phyloP scores from a whole-genome alignment of 2,113 vertebrate species.

The Ceyx margarethae region DNA sequence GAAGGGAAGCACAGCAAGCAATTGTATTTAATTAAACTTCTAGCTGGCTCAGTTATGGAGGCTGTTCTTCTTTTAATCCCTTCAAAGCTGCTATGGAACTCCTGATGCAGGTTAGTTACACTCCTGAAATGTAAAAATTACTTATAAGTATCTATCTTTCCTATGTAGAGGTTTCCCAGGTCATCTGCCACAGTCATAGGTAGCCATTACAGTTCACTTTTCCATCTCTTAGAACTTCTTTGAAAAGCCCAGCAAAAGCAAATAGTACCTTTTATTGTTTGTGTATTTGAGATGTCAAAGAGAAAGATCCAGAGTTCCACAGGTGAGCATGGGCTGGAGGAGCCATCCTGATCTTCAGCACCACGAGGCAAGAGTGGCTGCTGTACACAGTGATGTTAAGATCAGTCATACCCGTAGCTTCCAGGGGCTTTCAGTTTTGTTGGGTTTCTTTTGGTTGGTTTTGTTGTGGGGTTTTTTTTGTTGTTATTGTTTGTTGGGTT shows the following conservation, averaged over 20 bases:
- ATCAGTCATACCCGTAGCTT: background rate
- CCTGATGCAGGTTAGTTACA: background rate
- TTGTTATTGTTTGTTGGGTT: too few species aligned
- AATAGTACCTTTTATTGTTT: background rate
- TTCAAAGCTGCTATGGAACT: constrained; percentile 49
- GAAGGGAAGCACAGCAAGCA: constrained; percentile 70
- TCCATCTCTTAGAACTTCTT: background rate
- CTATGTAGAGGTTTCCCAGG: background rate
- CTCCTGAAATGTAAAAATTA: background rate
- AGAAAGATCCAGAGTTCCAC: background rate
- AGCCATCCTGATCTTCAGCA: background rate
- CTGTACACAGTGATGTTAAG: background rate
- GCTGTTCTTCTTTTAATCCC: constrained; percentile 62
- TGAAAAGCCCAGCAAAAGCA: background rate
- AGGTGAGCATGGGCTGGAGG: background rate
- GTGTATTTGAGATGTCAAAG: background rate
- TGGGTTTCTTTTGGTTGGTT: background rate
- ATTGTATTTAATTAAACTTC: constrained; percentile 80
- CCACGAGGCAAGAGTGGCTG: background rate
- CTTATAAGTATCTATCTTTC: constrained; percentile 2
- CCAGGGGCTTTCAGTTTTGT: background rate
- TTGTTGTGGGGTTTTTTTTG: too few species aligned
- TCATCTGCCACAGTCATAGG: background rate
- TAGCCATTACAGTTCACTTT: background rate
- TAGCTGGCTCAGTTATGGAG: constrained; percentile 62